A percentile compares a stretch with the other conserved stretches of the same genome.
Conservation (phyloP, 1,140 invertebrate genomes). For the Eulimnadia texana region DNA sequence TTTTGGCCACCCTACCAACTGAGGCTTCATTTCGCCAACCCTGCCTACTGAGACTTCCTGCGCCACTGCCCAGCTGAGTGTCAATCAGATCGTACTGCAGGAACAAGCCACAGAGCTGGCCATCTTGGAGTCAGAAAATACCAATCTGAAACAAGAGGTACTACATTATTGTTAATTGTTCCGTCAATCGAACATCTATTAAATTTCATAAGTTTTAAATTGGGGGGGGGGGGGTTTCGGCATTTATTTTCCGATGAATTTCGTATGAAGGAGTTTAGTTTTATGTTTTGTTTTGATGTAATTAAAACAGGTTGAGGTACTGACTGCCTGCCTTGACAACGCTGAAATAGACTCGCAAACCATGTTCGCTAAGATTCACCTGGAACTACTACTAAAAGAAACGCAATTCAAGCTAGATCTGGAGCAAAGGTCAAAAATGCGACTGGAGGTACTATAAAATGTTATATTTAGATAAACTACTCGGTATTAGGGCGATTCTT, state of each 20-base stretch:
- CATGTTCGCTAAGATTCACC: conserved; percentile 44
- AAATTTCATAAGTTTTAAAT: too few relatives aligned
- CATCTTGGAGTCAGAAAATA: conserved; percentile 58
- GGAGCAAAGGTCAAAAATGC: conserved; percentile 65
- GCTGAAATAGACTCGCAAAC: conserved; percentile 64
- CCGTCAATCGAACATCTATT: too few relatives aligned
- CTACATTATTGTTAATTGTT: conserved; percentile 13
- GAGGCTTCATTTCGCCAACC: too few relatives aligned
- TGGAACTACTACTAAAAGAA: conserved; percentile 70
- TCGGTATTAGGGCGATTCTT: too few relatives aligned
- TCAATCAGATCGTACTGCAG: conserved; percentile 62
- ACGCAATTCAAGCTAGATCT: conserved; percentile 76
- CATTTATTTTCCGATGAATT: too few relatives aligned
- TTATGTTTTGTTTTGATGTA: too few relatives aligned
- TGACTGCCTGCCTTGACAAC: conserved; percentile 55
- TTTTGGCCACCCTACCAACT: too few relatives aligned
- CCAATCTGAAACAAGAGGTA: conserved; percentile 52
- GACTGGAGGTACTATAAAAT: conserved; percentile 76
- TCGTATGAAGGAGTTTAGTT: too few relatives aligned
- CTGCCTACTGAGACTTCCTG: too few relatives aligned
- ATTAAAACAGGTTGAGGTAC: conserved; percentile 47
- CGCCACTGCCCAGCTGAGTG: conserved; percentile 67
- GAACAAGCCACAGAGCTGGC: conserved; percentile 66
- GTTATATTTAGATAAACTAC: too few relatives aligned
- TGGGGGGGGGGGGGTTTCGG: too few relatives aligned